These are phyloP conservation scores for Pachyseris speciosa DNA, from an alignment of 64 coral and sea anemone genomes.

Conservation along the genomic window DNA sequence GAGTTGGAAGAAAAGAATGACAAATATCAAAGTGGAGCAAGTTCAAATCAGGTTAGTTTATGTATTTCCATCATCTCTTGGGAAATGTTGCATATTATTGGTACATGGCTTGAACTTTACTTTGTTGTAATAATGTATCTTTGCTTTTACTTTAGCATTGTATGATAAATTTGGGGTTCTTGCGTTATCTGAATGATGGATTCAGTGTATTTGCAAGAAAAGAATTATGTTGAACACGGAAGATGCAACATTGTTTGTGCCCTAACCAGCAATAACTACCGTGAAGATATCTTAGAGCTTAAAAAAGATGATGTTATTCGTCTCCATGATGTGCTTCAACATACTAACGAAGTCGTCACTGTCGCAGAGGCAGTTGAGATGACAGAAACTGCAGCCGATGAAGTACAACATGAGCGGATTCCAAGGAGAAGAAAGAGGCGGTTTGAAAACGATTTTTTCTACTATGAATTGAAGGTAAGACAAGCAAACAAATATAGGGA, in stretches of 20 bases:
- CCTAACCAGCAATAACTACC: slow-evolving; percentile 65
- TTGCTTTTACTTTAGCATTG: slow-evolving; percentile 72
- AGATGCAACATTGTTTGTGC: slow-evolving; percentile 67
- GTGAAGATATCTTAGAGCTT: slow-evolving; percentile 72
- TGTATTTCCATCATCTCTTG: slow-evolving; percentile 32
- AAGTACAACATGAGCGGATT: slow-evolving; percentile 62
- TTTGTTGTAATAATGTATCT: slow-evolving; percentile 34
- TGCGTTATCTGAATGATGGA: slow-evolving; percentile 83
- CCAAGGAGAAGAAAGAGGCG: slow-evolving; percentile 75
- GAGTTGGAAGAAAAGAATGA: slow-evolving; percentile 54
- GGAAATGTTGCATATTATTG: slow-evolving; percentile 50
- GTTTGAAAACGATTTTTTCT: slow-evolving; percentile 39
- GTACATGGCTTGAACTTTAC: slow-evolving; percentile 47
- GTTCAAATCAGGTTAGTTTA: slow-evolving; percentile 74
- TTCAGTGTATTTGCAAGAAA: slow-evolving; percentile 77
- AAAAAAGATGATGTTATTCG: slow-evolving; percentile 64
- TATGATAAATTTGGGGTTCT: slow-evolving; percentile 74
- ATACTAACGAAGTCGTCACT: slow-evolving; percentile 69
- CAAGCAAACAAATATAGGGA: slow-evolving; percentile 64
- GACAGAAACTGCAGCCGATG: slow-evolving; percentile 65
- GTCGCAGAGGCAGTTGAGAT: slow-evolving; percentile 56
- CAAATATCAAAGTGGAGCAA: slow-evolving; percentile 58
- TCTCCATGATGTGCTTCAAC: slow-evolving; percentile 64
- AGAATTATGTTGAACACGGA: slow-evolving; percentile 28
- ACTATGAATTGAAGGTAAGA: slow-evolving; percentile 26